These are phyloP conservation scores for Odontocerum albicorne DNA, from an alignment of 2,888 invertebrate species.

Conservation along the genomic window DNA sequence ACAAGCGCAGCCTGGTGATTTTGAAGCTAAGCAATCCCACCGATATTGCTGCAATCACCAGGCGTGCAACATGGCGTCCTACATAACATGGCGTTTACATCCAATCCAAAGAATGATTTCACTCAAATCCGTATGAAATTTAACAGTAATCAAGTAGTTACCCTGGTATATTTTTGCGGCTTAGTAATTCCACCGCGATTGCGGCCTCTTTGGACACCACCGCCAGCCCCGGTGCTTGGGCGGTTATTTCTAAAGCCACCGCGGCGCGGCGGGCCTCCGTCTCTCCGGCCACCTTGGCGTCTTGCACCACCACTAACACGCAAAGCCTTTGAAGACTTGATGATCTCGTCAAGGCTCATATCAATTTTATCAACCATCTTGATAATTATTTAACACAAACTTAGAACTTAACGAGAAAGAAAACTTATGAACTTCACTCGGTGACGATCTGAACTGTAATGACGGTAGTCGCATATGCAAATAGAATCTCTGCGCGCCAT, in stretches of 20 bases:
- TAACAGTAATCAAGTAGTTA: slow-evolving; percentile 47
- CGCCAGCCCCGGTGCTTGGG: slow-evolving; percentile 50
- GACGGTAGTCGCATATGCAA: too few species aligned
- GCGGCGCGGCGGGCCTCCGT: slow-evolving; percentile 50
- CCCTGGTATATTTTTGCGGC: slow-evolving; percentile 66
- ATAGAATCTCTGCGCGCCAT: too few species aligned
- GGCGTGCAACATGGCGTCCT: slow-evolving; percentile 3
- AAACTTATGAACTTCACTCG: too few species aligned
- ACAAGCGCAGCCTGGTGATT: too few species aligned
- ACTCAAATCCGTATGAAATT: slow-evolving; percentile 13
- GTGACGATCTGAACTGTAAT: too few species aligned
- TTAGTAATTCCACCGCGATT: slow-evolving; percentile 72
- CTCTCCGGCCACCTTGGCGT: slow-evolving; percentile 49
- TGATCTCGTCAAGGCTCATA: slow-evolving; percentile 96
- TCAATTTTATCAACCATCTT: slow-evolving; percentile 94
- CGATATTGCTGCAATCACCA: too few species aligned
- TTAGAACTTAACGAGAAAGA: too few species aligned
- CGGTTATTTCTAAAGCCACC: slow-evolving; percentile 46
- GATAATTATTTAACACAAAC: too few species aligned
- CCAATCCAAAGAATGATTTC: slow-evolving; percentile 1
- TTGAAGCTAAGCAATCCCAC: too few species aligned
- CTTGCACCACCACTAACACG: slow-evolving; percentile 61
- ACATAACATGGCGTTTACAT: background rate
- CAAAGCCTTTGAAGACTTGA: slow-evolving; percentile 78
- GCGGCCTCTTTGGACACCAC: slow-evolving; percentile 68